Base-by-base conservation (phyloP, 2,888 invertebrate genomes). In the Nemoura dubitans region DNA sequence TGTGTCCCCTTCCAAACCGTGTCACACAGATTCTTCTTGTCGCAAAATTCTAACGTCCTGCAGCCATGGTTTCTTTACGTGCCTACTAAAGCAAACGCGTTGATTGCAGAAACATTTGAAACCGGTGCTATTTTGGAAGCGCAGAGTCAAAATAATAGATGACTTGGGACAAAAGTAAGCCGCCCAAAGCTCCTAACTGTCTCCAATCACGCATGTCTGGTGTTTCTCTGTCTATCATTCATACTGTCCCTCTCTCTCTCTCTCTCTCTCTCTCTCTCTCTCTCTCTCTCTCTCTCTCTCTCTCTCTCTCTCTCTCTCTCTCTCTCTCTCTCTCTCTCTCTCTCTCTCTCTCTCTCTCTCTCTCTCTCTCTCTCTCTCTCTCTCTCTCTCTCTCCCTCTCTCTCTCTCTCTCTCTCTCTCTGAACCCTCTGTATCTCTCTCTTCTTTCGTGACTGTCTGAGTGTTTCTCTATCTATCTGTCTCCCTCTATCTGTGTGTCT, bases 261-360 rank as follows among this genome's bases (percentile, higher is more conserved):
- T 88, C 84, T 87, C 81, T 87, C 87, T 87, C 86, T 86, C 36
- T 85, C 81, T 25, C 42, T 86, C 76, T 85, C 77, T 86, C 78
- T 78, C 3, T 59, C 59, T 83, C 25, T 29, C 42, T n/a, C 28
- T 25, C 43, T 27, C 87, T 88, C 16, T 59, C 5, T 30, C 77
- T 85, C 87, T 85, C 80, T 86, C n/a, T n/a, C 82, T 88, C 78
- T 88, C 86, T 95, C 95, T 96, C 96, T 96, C 96, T 96, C 96
- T 96, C 95, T 96, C 96, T 96, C 96, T 96, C 96, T 96, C 96
- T 96, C 96, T 96, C 96, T 96, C 96, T 96, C 96, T 78, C 96
- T 95, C 95, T 93, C 93, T 95, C 95, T 95, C 95, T 21, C 59
- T 59, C 3, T 59, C 59, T 27, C 85, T 86, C 26, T 86, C 85